Evolutionary conservation across 2,113 vertebrate species (phyloP), one percentile per base, ranked within the genome.

Genomic region (Rynchops niger): DNA sequence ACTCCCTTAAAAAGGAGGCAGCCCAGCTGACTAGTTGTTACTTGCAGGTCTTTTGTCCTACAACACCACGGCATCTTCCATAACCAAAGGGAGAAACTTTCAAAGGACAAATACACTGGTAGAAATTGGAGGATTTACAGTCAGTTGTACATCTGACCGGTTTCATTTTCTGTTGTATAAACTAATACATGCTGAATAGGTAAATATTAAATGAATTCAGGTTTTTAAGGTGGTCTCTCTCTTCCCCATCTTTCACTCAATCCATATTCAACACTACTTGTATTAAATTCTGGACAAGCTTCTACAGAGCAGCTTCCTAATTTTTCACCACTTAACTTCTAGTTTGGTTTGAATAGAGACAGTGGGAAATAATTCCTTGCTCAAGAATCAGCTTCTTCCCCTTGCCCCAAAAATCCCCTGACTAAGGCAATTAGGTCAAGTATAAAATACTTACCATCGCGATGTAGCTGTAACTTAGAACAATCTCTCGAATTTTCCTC

Each of bases 401-500:
- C 10, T 43, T 26, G 10, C 19, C 22, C 2, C 14, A 12, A 27
- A 73, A 56, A 38, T 19, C 17, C 29, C 45, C 32, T 14, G 5
- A 40, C 6, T 29, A 38, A 61, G 23, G 58, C 15, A 86, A 56
- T 6, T 17, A 63, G 10, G 42, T 74, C 29, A 88, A 84, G 58
- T 1, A 65, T 10, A 67, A 69, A 88, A 78, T 15, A 67, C 86
- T 98, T 92, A 99, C 99, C 99, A 99, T 99, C 2, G 99, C 99
- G n/a, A 99, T 99, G 42, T 98, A 99, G 97, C 99, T 99, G 98
- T 99, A 99, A 96, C 98, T 99, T 62, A 99, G 99, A 88, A 99
- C 99, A 25, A 99, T 99, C 96, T 99, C 99, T 47, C 99, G 98
- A 90, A 99, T 99, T 95, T 99, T 99, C 96, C 99, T 98, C 99